Conservation (phyloP, 2,797 vertebrate species). For the Yasuhikotakia modesta region DNA sequence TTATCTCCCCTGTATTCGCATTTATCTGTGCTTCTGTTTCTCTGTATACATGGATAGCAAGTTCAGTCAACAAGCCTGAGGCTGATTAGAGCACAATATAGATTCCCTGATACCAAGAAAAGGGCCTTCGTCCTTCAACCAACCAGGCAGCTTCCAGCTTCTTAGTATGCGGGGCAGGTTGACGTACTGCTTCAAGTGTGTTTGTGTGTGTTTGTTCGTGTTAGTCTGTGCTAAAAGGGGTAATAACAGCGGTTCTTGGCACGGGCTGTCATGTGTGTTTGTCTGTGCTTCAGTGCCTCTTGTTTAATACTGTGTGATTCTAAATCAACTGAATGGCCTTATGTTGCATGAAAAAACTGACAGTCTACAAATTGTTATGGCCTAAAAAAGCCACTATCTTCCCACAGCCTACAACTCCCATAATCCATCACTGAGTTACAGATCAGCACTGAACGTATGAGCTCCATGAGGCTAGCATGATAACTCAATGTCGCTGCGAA, state of each 20-base stretch:
- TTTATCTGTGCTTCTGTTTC: slow-evolving; percentile 32
- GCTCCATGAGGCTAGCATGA: slow-evolving; percentile 28
- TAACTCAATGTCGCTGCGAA: neutral
- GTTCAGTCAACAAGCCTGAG: slow-evolving; percentile 52
- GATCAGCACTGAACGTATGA: slow-evolving; percentile 36
- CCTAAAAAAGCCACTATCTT: slow-evolving; percentile 43
- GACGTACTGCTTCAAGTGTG: slow-evolving; percentile 45
- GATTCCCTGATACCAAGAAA: slow-evolving; percentile 41
- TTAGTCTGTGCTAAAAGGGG: slow-evolving; percentile 28
- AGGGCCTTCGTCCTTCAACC: slow-evolving; percentile 50
- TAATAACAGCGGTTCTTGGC: slow-evolving; percentile 23
- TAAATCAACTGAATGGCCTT: slow-evolving; percentile 44
- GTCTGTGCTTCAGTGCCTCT: slow-evolving; percentile 38
- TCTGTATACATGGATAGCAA: slow-evolving; percentile 31
- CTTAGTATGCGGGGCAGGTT: slow-evolving; percentile 58
- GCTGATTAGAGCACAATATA: slow-evolving; percentile 41
- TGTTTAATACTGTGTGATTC: slow-evolving; percentile 37
- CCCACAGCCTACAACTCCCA: slow-evolving; percentile 39
- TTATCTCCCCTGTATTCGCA: slow-evolving; percentile 8
- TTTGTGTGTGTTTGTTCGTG: slow-evolving; percentile 9
- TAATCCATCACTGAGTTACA: slow-evolving; percentile 36
- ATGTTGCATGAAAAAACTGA: slow-evolving; percentile 29
- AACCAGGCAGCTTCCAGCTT: slow-evolving; percentile 11
- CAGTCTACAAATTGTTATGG: slow-evolving; percentile 44
- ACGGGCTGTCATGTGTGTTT: slow-evolving; percentile 22